Conservation (phyloP, 2,797 vertebrate species). For the Vultur gryphus region DNA sequence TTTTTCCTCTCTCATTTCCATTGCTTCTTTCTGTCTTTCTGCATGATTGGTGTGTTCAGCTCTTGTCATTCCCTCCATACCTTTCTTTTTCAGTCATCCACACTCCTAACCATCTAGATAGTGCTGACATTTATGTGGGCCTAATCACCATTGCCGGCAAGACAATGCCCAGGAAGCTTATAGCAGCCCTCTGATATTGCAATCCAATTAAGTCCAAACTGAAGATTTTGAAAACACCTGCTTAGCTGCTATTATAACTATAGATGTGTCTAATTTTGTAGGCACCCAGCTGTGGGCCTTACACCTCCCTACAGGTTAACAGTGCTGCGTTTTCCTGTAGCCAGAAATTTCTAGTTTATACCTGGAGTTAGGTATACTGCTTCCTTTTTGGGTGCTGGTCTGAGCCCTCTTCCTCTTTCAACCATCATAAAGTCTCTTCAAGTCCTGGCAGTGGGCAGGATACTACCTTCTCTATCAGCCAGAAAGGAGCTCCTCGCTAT, state of each 20-base stretch:
- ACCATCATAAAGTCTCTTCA: background rate
- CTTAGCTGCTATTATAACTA: background rate
- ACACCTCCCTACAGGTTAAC: background rate
- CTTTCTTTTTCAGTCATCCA: background rate
- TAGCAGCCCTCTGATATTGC: background rate
- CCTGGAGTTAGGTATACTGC: rapidly evolving
- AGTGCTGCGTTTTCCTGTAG: rapidly evolving
- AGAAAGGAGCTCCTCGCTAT: background rate
- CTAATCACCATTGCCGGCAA: background rate
- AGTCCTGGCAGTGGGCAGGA: background rate
- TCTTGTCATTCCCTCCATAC: background rate
- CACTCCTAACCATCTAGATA: background rate
- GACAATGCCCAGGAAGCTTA: background rate
- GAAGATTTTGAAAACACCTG: background rate
- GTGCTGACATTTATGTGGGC: background rate
- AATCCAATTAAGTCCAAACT: background rate
- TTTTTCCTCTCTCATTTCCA: background rate
- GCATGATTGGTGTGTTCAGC: background rate
- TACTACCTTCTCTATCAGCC: rapidly evolving
- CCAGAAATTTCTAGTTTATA: background rate
- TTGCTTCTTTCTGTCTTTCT: background rate
- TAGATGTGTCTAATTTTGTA: background rate
- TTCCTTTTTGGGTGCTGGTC: background rate
- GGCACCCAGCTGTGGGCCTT: background rate
- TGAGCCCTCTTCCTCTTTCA: background rate